Evolutionary conservation across 2,113 vertebrate genomes (phyloP).

Genomic region (Antennarius striatus): DNA sequence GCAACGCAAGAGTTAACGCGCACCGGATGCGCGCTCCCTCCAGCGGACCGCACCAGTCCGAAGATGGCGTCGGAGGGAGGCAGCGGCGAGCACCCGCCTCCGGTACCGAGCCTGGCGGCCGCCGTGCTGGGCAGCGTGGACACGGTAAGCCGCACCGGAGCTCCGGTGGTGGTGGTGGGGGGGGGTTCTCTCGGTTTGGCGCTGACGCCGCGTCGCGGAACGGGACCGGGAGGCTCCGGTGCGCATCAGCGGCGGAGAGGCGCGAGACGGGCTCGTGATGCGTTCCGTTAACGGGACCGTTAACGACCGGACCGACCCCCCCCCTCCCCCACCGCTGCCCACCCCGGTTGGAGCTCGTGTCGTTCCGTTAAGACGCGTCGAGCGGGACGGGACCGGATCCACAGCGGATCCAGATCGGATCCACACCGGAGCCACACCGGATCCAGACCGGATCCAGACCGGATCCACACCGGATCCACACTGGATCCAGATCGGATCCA

Average conservation of each 20-base stretch:
- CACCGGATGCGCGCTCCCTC: constrained; percentile 76
- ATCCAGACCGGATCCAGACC: too few species aligned
- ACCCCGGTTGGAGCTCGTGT: constrained; percentile 22
- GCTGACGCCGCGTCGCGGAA: background rate
- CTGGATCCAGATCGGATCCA: too few species aligned
- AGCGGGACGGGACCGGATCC: too few species aligned
- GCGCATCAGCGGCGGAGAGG: too few species aligned
- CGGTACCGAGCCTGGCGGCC: constrained; percentile 76
- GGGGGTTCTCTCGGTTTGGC: background rate
- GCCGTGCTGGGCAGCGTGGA: constrained; percentile 77
- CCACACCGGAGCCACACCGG: too few species aligned
- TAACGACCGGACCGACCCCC: too few species aligned
- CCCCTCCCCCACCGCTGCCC: background rate
- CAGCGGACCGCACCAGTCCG: constrained; percentile 78
- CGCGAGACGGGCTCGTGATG: too few species aligned
- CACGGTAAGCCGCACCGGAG: constrained; percentile 69
- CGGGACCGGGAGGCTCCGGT: too few species aligned
- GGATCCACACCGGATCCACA: too few species aligned
- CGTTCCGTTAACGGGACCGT: too few species aligned
- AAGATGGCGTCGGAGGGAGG: constrained; percentile 86
- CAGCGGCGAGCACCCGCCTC: constrained; percentile 80
- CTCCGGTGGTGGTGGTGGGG: background rate
- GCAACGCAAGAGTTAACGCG: constrained; percentile 76
- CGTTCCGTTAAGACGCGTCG: too few species aligned
- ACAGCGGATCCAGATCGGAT: too few species aligned